Evolutionary conservation across 2,113 vertebrate species (phyloP).

Genomic region (Periophthalmodon schlosseri): DNA sequence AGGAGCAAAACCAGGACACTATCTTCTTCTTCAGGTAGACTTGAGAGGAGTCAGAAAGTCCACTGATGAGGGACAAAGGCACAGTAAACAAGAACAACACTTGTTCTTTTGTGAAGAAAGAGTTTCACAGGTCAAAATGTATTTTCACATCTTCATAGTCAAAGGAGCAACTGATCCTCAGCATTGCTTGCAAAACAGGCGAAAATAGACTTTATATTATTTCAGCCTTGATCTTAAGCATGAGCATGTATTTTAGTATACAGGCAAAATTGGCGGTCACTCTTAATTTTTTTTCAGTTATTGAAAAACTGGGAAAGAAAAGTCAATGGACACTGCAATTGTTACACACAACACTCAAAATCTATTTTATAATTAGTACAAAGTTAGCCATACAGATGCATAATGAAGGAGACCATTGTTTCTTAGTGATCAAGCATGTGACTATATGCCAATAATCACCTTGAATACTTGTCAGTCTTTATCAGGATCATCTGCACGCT

Average conservation of each 20-base stretch:
- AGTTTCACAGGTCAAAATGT: background rate
- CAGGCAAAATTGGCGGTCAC: no score
- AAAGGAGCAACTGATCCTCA: background rate
- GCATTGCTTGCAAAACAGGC: background rate
- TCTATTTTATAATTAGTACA: background rate
- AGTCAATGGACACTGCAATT: background rate
- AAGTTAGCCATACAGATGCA: background rate
- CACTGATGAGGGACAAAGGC: slow-evolving; percentile 1
- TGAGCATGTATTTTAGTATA: background rate
- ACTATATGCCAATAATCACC: slow-evolving; percentile 82
- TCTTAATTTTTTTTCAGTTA: background rate
- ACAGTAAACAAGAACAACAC: background rate
- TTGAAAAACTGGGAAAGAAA: background rate
- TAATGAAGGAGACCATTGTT: slow-evolving; percentile 12
- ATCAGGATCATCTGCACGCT: slow-evolving; percentile 77
- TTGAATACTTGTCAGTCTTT: slow-evolving; percentile 86
- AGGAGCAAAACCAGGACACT: background rate
- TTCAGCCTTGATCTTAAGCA: background rate
- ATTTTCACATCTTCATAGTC: background rate
- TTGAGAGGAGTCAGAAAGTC: slow-evolving; percentile 15
- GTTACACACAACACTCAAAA: background rate
- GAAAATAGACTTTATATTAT: background rate
- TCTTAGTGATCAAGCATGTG: slow-evolving; percentile 28
- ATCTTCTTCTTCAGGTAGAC: slow-evolving; percentile 9
- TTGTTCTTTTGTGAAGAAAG: background rate